Base-by-base conservation (phyloP, 2,888 invertebrate species). In the Epinotia demarniana region DNA sequence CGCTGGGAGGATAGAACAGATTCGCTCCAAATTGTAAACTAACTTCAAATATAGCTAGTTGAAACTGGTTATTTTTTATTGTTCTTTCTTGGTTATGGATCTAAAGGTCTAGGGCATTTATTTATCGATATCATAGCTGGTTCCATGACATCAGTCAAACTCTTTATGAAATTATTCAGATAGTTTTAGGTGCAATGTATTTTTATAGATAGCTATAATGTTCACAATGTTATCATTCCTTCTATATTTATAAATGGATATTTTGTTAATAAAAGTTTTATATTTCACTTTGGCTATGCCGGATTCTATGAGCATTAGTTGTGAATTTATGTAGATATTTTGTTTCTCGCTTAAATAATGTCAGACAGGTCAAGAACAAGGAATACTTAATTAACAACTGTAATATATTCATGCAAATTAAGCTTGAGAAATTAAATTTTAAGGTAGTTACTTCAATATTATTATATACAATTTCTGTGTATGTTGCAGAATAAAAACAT, bases 11-110 rank as follows among this genome's bases (percentile, higher is more conserved):
- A 97, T 98, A 82, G 97, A 96, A 53, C 92, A 95, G 27, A 93
- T 98, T 73, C 95, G 97, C 72, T 95, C 98, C 3, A 98, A 97
- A 90, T 90, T 98, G 86, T 98, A 96, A 96, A 82, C 68, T 39
- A 49, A 33, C 55, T 62, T 57, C 11, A 63, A 61, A 57, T 6
- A 75, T 4, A 74, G 75, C 75, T 76, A 77, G 75, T 76, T 69
- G 6, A 23, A 80, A 82, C 81, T 79, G 53, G 39, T 55, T 18
- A 4, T 57, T n/a, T 23, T 33, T 70, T 39, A 49, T 27, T 27
- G 23, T 27, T 27, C 23, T 57, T 69, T 67, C 79, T 79, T 82
- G 89, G 88, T 89, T 86, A 82, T 77, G 90, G 89, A 85, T 82
- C 80, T 81, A 72, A 77, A 82, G 85, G 87, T 84, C 81, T 81